These are phyloP conservation scores for Pollenia amentaria DNA, from an alignment of 2,888 invertebrate genomes.

Conservation along the genomic window DNA sequence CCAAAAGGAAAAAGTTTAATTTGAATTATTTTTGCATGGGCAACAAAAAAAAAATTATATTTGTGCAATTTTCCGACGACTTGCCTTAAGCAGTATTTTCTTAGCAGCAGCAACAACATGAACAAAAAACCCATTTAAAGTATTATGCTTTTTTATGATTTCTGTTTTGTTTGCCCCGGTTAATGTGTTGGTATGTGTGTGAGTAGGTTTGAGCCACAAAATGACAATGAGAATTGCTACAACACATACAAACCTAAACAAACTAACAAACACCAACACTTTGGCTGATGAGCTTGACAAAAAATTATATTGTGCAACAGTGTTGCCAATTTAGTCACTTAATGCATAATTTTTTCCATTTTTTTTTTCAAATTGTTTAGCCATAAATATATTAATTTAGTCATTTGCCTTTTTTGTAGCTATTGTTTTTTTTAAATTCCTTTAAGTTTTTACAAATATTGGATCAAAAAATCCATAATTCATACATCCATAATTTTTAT, in stretches of 20 bases:
- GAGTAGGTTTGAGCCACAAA: constrained; percentile 8
- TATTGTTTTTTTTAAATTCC: too few species aligned
- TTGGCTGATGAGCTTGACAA: constrained; percentile 30
- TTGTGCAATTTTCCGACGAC: constrained; percentile 69
- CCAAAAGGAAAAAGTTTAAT: constrained; percentile 74
- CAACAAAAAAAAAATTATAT: constrained; percentile 47
- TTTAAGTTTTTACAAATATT: too few species aligned
- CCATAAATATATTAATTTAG: too few species aligned
- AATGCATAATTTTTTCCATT: too few species aligned
- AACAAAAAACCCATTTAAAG: constrained; percentile 52
- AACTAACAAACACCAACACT: constrained; percentile 20
- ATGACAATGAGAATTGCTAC: constrained; percentile 45
- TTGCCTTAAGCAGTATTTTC: constrained; percentile 65
- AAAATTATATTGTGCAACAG: not conserved
- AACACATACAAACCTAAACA: constrained; percentile 3
- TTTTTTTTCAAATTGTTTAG: too few species aligned
- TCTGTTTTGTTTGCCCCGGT: constrained; percentile 3
- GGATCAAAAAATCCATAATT: too few species aligned
- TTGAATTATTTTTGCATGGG: constrained; percentile 73
- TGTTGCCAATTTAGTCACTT: too few species aligned
- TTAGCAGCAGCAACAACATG: constrained; percentile 28
- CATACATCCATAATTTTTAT: too few species aligned
- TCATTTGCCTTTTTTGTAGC: too few species aligned
- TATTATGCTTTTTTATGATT: constrained; percentile 47
- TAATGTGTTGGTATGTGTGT: not conserved